phyloP scores from a whole-genome alignment of 2,113 vertebrate species.

The Halichoerus grypus region DNA sequence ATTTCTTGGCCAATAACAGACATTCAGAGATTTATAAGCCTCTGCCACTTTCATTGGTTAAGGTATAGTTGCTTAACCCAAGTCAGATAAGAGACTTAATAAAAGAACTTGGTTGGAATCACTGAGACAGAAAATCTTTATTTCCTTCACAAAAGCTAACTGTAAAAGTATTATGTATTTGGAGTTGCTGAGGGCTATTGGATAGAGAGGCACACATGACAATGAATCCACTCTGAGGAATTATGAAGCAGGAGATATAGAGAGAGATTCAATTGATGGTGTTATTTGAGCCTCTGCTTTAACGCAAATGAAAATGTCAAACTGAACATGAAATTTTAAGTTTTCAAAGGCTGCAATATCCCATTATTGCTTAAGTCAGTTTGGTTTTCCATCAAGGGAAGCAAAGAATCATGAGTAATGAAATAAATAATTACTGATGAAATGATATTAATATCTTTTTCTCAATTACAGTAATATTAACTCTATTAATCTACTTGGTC shows the following conservation, averaged over 20 bases:
- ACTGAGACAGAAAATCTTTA: conserved; percentile 56
- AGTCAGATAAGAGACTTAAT: conserved; percentile 13
- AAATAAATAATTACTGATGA: conserved; percentile 14
- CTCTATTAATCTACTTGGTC: neutral
- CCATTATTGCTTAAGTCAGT: neutral
- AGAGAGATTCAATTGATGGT: neutral
- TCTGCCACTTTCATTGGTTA: neutral
- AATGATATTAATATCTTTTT: neutral
- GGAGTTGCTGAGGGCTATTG: neutral
- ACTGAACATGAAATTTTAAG: neutral
- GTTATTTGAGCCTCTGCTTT: neutral
- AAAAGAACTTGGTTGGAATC: neutral
- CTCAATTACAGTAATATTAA: neutral
- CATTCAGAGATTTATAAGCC: neutral
- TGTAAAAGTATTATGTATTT: conserved; percentile 10
- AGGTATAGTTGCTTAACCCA: conserved; percentile 10
- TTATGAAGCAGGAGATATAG: neutral
- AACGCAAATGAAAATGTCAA: conserved; percentile 23
- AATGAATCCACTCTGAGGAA: neutral
- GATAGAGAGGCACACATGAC: neutral
- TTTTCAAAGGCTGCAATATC: neutral
- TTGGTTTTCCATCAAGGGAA: neutral
- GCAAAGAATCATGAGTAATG: neutral
- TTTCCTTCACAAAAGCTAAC: conserved; percentile 35
- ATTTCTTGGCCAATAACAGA: neutral